These are phyloP conservation scores for Heliconius eleuchia DNA, from an alignment of 1,140 invertebrate genomes.

Conservation along the genomic window DNA sequence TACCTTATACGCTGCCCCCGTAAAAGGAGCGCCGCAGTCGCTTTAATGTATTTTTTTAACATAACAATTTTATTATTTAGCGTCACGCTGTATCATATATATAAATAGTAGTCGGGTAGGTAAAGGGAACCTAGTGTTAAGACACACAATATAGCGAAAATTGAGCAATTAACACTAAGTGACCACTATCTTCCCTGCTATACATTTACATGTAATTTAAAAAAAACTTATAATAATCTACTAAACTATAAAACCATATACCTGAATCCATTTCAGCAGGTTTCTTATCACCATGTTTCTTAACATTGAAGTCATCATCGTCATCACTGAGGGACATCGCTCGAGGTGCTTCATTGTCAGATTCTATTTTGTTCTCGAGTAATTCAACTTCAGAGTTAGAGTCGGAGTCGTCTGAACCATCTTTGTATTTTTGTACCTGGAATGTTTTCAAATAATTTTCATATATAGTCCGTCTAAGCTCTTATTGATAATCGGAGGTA, in stretches of 20 bases:
- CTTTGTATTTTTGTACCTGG: conserved; percentile 77
- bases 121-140: no score
- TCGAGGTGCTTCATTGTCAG: conserved; percentile 57
- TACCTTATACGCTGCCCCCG: no score
- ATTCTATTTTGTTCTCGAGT: conserved; percentile 72
- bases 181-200: no score
- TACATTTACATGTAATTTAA: no score
- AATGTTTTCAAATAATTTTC: not conserved
- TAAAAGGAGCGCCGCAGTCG: no score
- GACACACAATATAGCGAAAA: no score
- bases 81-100: not conserved
- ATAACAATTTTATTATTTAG: not conserved
- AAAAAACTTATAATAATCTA: no score
- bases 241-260: conserved; percentile 42
- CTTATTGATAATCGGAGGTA: no score
- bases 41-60: not conserved
- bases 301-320: conserved; percentile 65
- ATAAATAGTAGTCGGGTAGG: no score
- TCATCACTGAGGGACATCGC: conserved; percentile 63
- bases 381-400: conserved; percentile 72
- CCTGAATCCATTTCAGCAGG: conserved; percentile 77
- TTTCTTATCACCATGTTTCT: conserved; percentile 67
- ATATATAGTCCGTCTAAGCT: not conserved
- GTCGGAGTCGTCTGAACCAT: conserved; percentile 57
- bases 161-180: no score